Evolutionary conservation across 2,797 vertebrate species (phyloP).

Genomic region (Coendou prehensilis): DNA sequence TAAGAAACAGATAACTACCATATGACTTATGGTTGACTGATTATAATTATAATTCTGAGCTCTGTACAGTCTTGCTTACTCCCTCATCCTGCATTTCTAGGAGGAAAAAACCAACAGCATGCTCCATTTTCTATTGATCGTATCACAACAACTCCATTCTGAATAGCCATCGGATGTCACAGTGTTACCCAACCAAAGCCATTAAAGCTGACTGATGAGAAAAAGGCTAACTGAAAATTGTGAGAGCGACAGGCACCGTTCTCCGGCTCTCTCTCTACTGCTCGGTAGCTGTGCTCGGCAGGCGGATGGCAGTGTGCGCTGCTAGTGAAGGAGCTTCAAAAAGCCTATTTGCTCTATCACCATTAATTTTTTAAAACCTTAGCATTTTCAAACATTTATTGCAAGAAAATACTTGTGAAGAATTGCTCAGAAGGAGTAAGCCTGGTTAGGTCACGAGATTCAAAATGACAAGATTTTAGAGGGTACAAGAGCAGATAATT

Average conservation of each 20-base stretch:
- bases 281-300: slow-evolving; percentile 17
- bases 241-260: slow-evolving; percentile 21
- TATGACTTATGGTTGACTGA: slow-evolving; percentile 4
- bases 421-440: slow-evolving; percentile 80
- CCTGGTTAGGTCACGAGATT: slow-evolving; percentile 71
- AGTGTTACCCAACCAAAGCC: slow-evolving; percentile 64
- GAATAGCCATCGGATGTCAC: slow-evolving; percentile 73
- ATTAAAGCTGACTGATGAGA: slow-evolving; percentile 47
- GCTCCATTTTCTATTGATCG: slow-evolving; percentile 69
- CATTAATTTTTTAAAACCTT: slow-evolving; percentile 79
- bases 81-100: not conserved
- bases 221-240: slow-evolving; percentile 73
- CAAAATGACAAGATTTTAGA: slow-evolving; percentile 66
- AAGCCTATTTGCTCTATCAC: slow-evolving; percentile 78
- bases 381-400: slow-evolving; percentile 80
- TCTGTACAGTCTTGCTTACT: not conserved
- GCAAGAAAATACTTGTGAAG: slow-evolving; percentile 79
- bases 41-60: slow-evolving; percentile 68
- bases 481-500: slow-evolving; percentile 57
- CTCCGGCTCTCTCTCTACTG: not conserved
- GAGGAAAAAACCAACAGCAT: slow-evolving; percentile 35
- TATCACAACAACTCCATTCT: slow-evolving; percentile 69
- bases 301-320: not conserved
- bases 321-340: slow-evolving; percentile 46
- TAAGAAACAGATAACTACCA: slow-evolving; percentile 34